Percentiles rank a stretch among this genome's conserved stretches.
Evolutionary conservation across 2,113 vertebrate species (phyloP).

Genomic region (Myxocyprinus asiaticus): DNA sequence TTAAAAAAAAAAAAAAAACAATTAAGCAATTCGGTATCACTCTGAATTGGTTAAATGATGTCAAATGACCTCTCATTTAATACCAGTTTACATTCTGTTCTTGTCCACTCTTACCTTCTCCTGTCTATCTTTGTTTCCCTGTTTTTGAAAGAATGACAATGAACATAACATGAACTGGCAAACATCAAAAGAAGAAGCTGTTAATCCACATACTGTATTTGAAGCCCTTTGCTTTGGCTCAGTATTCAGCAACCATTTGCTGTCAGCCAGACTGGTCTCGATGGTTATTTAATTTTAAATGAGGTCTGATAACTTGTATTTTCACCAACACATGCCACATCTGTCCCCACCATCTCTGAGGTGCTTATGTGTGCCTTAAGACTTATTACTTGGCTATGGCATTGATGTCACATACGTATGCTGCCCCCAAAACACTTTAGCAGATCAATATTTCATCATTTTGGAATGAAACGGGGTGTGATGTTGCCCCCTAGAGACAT

Average conservation of each 20-base stretch:
- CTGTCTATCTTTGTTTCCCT: too few species aligned
- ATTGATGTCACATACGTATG: slow-evolving; percentile 26
- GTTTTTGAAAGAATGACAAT: too few species aligned
- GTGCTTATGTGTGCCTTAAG: slow-evolving; percentile 14
- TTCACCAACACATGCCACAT: not conserved
- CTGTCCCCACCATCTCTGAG: not conserved
- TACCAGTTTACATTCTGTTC: too few species aligned
- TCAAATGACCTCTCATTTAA: too few species aligned
- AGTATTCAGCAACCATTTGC: not conserved
- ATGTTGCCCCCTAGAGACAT: slow-evolving; percentile 32
- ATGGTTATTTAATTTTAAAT: not conserved
- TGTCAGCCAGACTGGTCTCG: not conserved
- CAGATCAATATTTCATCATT: slow-evolving; percentile 40
- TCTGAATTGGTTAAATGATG: too few species aligned
- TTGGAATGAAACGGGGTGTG: not conserved
- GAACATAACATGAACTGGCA: too few species aligned
- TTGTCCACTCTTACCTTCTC: too few species aligned
- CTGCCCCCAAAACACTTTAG: not conserved
- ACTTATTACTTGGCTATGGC: slow-evolving; percentile 25
- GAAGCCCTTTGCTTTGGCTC: not conserved
- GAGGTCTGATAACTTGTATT: not conserved
- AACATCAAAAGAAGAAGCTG: not conserved
- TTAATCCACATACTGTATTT: not conserved
- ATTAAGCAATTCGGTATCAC: too few species aligned
- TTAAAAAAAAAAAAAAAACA: not conserved